These are phyloP conservation scores for Agrochola macilenta DNA, from an alignment of 2,888 invertebrate genomes.

Conservation along the genomic window DNA sequence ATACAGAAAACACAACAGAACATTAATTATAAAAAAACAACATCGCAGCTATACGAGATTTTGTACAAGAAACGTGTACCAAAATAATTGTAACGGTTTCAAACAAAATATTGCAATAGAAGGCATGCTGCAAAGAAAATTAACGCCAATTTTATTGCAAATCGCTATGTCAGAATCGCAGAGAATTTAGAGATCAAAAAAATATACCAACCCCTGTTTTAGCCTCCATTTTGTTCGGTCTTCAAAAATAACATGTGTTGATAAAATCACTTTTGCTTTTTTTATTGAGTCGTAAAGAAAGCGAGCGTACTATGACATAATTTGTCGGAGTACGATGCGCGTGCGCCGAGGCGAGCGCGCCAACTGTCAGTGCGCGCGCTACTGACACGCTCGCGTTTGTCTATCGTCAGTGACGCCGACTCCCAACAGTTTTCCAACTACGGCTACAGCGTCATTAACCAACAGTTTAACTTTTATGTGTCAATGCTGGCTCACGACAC, in stretches of 20 bases:
- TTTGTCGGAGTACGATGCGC: conserved; percentile 63
- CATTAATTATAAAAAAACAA: neutral
- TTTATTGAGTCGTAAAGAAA: conserved; percentile 61
- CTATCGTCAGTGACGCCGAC: conserved; percentile 35
- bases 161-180: conserved; percentile 56
- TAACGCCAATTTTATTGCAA: conserved; percentile 59
- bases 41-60: conserved; percentile 24
- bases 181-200: conserved; percentile 14
- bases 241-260: conserved; percentile 54
- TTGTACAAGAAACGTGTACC: neutral
- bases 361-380: conserved; percentile 74
- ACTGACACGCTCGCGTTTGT: conserved; percentile 68
- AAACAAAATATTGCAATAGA: conserved; percentile 33
- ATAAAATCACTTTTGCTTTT: conserved; percentile 59
- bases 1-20: conserved; percentile 14
- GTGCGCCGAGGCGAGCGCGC: conserved; percentile 76
- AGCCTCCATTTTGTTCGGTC: conserved; percentile 70
- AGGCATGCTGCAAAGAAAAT: conserved; percentile 51
- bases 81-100: conserved; percentile 18
- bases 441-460: conserved; percentile 28
- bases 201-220: conserved; percentile 76
- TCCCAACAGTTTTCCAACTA: conserved; percentile 51
- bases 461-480: conserved; percentile 18
- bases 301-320: conserved; percentile 70
- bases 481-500: conserved; percentile 2